Conservation (phyloP, 1,140 invertebrate species). For the Solenopsis invicta region DNA sequence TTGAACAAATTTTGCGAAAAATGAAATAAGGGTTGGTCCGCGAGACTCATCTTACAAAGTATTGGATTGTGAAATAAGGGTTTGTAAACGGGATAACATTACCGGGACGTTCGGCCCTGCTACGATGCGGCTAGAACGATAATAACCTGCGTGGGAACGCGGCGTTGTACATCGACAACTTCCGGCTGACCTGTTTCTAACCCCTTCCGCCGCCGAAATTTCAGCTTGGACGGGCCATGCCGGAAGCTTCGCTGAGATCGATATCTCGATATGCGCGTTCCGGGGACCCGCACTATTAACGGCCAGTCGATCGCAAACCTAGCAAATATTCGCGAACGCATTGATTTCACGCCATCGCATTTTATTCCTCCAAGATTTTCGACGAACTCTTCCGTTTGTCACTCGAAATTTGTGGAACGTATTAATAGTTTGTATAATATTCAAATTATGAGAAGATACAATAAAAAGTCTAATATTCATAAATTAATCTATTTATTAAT, state of each 20-base stretch:
- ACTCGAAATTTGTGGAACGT: not conserved
- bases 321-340: not conserved
- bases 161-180: conserved; percentile 51
- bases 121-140: conserved; percentile 1
- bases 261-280: conserved; percentile 36
- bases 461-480: not conserved
- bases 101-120: not conserved
- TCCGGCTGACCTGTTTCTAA: conserved; percentile 55
- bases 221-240: conserved; percentile 31
- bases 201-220: conserved; percentile 38
- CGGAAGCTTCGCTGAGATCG: conserved; percentile 30
- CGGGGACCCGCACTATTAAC: conserved; percentile 8
- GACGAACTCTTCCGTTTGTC: not conserved
- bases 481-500: conserved; percentile 3
- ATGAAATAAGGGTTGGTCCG: conserved; percentile 11
- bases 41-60: conserved; percentile 47
- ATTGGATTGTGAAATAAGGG: conserved; percentile 51
- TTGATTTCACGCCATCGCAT: not conserved
- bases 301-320: not conserved
- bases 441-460: not conserved
- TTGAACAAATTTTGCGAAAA: conserved; percentile 38
- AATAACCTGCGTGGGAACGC: conserved; percentile 59
- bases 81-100: conserved; percentile 34
- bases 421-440: not conserved
- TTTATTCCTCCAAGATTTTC: not conserved